Evolutionary conservation across 2,797 vertebrate genomes (phyloP), one percentile per base, ranked within the genome.

Genomic region (Urosaurus nigricauda): DNA sequence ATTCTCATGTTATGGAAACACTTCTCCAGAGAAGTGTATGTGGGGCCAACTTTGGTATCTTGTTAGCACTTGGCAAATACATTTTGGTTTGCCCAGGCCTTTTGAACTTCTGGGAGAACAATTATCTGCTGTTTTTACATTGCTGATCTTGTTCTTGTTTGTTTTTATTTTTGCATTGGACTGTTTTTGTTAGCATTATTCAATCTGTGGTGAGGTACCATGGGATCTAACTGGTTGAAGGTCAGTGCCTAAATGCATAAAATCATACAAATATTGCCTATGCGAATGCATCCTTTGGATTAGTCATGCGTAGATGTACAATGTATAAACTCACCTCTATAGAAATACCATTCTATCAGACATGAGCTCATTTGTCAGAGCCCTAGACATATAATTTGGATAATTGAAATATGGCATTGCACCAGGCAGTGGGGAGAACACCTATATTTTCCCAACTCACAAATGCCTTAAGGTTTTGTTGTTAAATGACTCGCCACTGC

Each of bases 401-500:
- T 90, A 79, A 40, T 29, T 92, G 90, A 93, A 94, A 89, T 92
- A 91, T 79, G 81, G 19, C 35, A 29, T 84, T 32, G 53, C 82
- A 88, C 75, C 78, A 78, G 51, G 86, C 93, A 65, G 71, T 70
- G 73, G 82, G 58, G 89, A 89, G 90, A 91, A 92, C 19, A 83
- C 58, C 65, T 85, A 35, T 74, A 79, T 86, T 86, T 81, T 77
- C 88, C 88, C 83, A 80, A 0, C 86, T 53, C 68, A 75, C 73
- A n/a, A 88, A 89, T 79, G 86, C 88, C 87, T n/a, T 53, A 74
- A 91, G 63, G 79, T 84, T 89, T 83, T 82, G 63, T 74, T 65
- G 90, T 92, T 92, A 73, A 63, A 84, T 47, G 89, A 95, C 84
- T 88, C 91, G 93, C 79, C 73, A 9, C 91, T 65, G 21, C 35